Percentiles rank a stretch among this genome's conserved stretches.
phyloP scores from a whole-genome alignment of 2,888 invertebrate genomes.

The Cosmopolites sordidus region DNA sequence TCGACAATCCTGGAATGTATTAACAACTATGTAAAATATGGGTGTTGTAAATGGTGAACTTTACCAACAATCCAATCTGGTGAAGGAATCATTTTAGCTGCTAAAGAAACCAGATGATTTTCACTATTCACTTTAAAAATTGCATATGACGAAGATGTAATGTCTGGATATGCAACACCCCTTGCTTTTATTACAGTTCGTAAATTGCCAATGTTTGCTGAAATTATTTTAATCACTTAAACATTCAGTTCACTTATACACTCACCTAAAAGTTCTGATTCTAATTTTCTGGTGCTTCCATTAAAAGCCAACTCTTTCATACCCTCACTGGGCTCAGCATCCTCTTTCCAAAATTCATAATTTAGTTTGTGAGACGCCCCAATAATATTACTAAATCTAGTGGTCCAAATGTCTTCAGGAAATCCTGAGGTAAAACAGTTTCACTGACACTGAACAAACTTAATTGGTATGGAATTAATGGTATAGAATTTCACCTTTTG shows the following conservation, averaged over 20 bases:
- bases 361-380: slow-evolving; percentile 82
- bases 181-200: slow-evolving; percentile 90
- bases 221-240: neutral
- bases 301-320: slow-evolving; percentile 86
- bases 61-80: slow-evolving; percentile 93
- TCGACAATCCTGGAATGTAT: slow-evolving; percentile 61
- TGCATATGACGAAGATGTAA: slow-evolving; percentile 76
- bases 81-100: slow-evolving; percentile 90
- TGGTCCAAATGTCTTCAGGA: slow-evolving; percentile 77
- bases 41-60: neutral
- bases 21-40: neutral
- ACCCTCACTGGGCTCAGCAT: slow-evolving; percentile 78
- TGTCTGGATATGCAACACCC: slow-evolving; percentile 80
- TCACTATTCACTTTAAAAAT: slow-evolving; percentile 84
- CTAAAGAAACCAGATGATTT: slow-evolving; percentile 87
- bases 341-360: slow-evolving; percentile 87
- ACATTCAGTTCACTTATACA: neutral
- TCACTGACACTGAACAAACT: too few relatives aligned
- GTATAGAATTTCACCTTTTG: slow-evolving; percentile 52
- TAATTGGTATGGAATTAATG: too few relatives aligned
- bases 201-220: slow-evolving; percentile 55
- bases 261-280: slow-evolving; percentile 69
- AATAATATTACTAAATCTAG: slow-evolving; percentile 92
- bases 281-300: slow-evolving; percentile 82
- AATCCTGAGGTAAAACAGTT: slow-evolving; percentile 62